These are phyloP conservation scores for Amphiprion clarkii DNA, from an alignment of 2,797 vertebrate genomes.

Conservation along the genomic window DNA sequence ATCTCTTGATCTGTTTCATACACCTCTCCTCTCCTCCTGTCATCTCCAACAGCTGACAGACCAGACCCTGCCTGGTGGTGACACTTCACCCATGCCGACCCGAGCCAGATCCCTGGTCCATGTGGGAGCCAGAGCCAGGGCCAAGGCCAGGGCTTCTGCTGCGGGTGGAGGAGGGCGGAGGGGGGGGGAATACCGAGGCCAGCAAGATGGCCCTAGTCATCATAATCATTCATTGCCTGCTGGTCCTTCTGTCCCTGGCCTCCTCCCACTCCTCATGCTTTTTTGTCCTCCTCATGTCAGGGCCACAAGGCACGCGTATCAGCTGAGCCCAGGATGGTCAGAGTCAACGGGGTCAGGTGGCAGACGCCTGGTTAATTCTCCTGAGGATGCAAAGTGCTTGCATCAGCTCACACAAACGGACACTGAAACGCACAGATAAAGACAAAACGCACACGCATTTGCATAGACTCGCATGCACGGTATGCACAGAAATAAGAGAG, in stretches of 20 bases:
- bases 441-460: not conserved
- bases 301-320: conserved; percentile 78
- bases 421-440: conserved; percentile 43
- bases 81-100: conserved; percentile 76
- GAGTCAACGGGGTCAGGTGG: conserved; percentile 85
- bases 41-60: conserved; percentile 75
- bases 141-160: conserved; percentile 75
- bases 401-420: conserved; percentile 54
- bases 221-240: conserved; percentile 85
- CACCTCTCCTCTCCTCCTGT: conserved; percentile 50
- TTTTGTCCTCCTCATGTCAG: conserved; percentile 77
- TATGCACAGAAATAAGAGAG: not conserved
- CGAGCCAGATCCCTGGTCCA: conserved; percentile 66
- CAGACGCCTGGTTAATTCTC: conserved; percentile 88
- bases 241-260: conserved; percentile 81
- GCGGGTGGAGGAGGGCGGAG: not conserved
- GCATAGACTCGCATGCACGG: conserved; percentile 31
- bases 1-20: not conserved
- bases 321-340: conserved; percentile 79
- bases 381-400: conserved; percentile 67
- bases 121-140: conserved; percentile 72
- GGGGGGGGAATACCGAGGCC: conserved; percentile 32
- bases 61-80: conserved; percentile 76
- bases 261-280: conserved; percentile 69
- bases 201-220: conserved; percentile 81